Base-by-base conservation (phyloP, 2,113 vertebrate species). In the Barnardius zonarius region DNA sequence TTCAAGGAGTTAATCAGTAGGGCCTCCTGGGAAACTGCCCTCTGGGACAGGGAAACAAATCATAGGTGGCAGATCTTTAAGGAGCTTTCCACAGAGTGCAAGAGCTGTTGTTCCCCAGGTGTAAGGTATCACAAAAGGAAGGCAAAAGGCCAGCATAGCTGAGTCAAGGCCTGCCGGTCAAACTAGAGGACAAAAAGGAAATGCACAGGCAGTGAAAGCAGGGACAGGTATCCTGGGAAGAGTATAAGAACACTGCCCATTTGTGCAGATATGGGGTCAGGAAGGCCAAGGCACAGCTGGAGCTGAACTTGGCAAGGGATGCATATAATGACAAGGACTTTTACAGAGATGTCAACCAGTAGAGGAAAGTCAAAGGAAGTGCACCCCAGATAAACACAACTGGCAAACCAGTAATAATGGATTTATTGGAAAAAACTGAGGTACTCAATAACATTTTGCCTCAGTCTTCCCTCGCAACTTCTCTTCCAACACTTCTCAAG, bases 21-120 rank as follows among this genome's bases (percentile, higher is more conserved):
- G 5, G 30, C 1, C 4, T 7, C 44, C 27, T 64, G 14, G 8
- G 11, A 48, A 83, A 52, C 3, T 63, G 8, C 3, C 7, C 5
- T 67, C 11, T 22, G 23, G 10, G 13, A 7, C 18, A 80, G 67
- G 22, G 14, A 11, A 62, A 13, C 4, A 76, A 57, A 35, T 43
- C 2, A 57, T 19, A 52, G 7, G 10, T 57, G 12, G 33, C 2
- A 55, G 27, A 75, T 70, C 5, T 55, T 67, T 75, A 90, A 75
- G 11, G 9, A 37, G 1, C 5, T 80, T 80, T 74, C 18, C 27
- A 37, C 2, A 31, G 31, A 39, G 3, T 3, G 0, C 7, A 41
- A 69, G 18, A 86, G 2, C 39, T 86, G 31, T n/a, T 0, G 0
- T 11, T 37, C 2, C 13, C 28, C 6, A 33, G 9, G 2, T 41